Percentiles rank a stretch among this genome's conserved stretches.
These are phyloP conservation scores for Nymphalis io DNA, from an alignment of 1,140 invertebrate genomes.

Conservation along the genomic window DNA sequence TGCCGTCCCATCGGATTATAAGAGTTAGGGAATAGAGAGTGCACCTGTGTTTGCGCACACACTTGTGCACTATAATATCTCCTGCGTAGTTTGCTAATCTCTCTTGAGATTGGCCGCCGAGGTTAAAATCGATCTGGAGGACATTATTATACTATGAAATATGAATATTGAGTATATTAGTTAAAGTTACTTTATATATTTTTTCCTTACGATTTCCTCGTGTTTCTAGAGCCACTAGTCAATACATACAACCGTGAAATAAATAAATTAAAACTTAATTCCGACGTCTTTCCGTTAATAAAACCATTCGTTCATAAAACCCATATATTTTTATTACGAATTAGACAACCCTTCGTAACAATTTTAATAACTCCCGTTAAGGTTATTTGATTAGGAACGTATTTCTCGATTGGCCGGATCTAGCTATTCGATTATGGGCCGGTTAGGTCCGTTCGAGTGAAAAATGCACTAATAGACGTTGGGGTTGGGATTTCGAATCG, in stretches of 20 bases:
- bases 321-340: conserved; percentile 18
- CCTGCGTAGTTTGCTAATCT: no score
- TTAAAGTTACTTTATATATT: no score
- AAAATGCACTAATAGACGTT: conserved; percentile 38
- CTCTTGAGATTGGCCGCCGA: no score
- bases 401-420: conserved; percentile 61
- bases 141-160: no score
- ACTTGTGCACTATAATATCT: no score
- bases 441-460: conserved; percentile 32
- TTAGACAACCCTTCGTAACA: conserved; percentile 35
- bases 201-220: no score
- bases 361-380: conserved; percentile 37
- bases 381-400: conserved; percentile 49
- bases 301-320: neutral
- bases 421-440: conserved; percentile 45
- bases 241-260: neutral
- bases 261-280: neutral
- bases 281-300: neutral
- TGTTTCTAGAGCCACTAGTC: no score
- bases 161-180: no score
- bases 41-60: no score
- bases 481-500: conserved; percentile 19
- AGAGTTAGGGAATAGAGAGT: no score
- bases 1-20: no score
- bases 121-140: no score